phyloP scores from a whole-genome alignment of 2,113 vertebrate genomes.

The Vulpes ferrilata region DNA sequence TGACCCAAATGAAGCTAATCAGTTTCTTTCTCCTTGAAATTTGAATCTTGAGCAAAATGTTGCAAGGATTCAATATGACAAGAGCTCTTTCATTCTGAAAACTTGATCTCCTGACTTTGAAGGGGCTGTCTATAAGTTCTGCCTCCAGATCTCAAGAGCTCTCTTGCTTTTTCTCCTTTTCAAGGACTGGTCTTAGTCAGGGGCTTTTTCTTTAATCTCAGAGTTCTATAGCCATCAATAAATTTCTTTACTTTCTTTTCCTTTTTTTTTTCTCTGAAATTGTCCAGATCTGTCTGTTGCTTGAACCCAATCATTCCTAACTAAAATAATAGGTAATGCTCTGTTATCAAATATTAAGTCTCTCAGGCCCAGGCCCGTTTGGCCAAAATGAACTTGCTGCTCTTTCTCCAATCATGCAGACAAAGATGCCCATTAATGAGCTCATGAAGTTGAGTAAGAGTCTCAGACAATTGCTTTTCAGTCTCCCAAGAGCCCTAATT shows the following conservation, averaged over 20 bases:
- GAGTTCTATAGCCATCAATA: background rate
- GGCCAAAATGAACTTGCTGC: conserved; percentile 74
- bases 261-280: background rate
- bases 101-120: background rate
- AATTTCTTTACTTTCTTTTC: background rate
- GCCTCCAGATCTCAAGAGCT: background rate
- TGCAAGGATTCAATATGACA: background rate
- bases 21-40: background rate
- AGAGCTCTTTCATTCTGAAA: background rate
- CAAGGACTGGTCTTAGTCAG: background rate
- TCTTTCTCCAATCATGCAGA: conserved; percentile 68
- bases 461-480: conserved; percentile 72
- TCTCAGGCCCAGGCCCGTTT: conserved; percentile 66
- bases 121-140: background rate
- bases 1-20: conserved; percentile 13
- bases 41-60: conserved; percentile 32
- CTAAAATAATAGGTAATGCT: conserved; percentile 49
- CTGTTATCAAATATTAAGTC: conserved; percentile 63
- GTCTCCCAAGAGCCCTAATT: conserved; percentile 80
- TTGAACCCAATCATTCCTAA: conserved; percentile 41
- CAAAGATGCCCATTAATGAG: conserved; percentile 71
- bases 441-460: conserved; percentile 76
- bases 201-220: background rate
- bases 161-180: background rate
- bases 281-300: conserved; percentile 23